Conservation (phyloP, 2,888 invertebrate genomes). For the Capitulum mitella region DNA sequence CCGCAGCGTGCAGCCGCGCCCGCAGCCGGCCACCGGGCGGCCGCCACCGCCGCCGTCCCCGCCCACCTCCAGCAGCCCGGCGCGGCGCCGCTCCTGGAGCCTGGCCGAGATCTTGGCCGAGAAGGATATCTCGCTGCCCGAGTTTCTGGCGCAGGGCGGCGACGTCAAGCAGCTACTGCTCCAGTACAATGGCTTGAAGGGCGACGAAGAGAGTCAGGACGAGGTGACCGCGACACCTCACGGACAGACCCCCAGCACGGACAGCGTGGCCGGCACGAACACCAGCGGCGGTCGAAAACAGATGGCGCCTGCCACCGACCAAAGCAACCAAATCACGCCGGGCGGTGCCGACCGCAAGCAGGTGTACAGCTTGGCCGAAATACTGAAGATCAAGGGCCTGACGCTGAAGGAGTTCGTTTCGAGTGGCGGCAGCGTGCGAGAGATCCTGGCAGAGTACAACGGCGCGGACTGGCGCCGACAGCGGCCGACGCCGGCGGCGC, state of each 20-base stretch:
- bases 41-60: not conserved
- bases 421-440: not conserved
- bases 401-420: slow-evolving; percentile 10
- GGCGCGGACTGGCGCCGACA: not conserved
- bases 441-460: not conserved
- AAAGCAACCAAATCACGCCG: too few relatives aligned
- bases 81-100: not conserved
- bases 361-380: slow-evolving; percentile 9
- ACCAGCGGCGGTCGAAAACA: too few relatives aligned
- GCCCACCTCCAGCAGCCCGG: not conserved
- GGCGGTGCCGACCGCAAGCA: not conserved
- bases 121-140: not conserved
- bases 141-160: not conserved
- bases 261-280: not conserved
- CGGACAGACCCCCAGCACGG: too few relatives aligned
- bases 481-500: not conserved
- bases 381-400: not conserved
- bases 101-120: slow-evolving; percentile 13
- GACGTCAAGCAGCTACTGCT: slow-evolving; percentile 12
- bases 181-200: not conserved
- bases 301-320: too few relatives aligned
- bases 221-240: too few relatives aligned
- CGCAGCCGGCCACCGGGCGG: not conserved
- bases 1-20: too few relatives aligned
- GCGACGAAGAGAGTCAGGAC: not conserved